phyloP scores from a whole-genome alignment of 2,888 invertebrate genomes.

The Drosophila demipolita region DNA sequence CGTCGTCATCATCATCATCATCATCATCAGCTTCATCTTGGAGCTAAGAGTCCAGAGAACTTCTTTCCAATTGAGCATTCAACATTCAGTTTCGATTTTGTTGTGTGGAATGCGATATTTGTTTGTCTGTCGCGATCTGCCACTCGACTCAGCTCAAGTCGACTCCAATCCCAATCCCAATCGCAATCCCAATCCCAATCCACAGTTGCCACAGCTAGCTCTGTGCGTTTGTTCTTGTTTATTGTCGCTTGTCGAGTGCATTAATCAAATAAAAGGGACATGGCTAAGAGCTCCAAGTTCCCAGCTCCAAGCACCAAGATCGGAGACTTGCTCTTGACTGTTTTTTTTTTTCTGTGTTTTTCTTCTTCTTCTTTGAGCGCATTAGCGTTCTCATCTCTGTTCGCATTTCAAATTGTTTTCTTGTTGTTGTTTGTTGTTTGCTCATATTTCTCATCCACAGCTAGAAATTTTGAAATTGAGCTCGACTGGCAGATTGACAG shows the following conservation, averaged over 20 bases:
- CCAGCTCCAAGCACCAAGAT: neutral
- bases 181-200: conserved; percentile 1
- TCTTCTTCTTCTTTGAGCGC: conserved; percentile 25
- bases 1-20: conserved; percentile 23
- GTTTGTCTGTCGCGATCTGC: conserved; percentile 58
- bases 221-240: conserved; percentile 68
- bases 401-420: conserved; percentile 46
- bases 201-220: conserved; percentile 22
- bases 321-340: conserved; percentile 10
- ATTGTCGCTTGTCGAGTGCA: conserved; percentile 81
- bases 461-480: neutral
- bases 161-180: conserved; percentile 8
- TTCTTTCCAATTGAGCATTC: conserved; percentile 42
- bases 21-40: neutral
- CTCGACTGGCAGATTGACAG: neutral
- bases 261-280: conserved; percentile 72
- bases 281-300: conserved; percentile 1
- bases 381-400: conserved; percentile 69
- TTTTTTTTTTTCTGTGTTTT: neutral
- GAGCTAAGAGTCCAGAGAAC: conserved; percentile 4
- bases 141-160: conserved; percentile 13
- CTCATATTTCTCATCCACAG: conserved; percentile 44
- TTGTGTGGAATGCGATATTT: conserved; percentile 68
- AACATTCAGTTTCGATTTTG: conserved; percentile 36
- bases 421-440: conserved; percentile 31